A percentile compares a stretch with the other conserved stretches of the same genome.
These are phyloP conservation scores for Cheilosia vernalis DNA, from an alignment of 2,888 invertebrate species.

Conservation along the genomic window DNA sequence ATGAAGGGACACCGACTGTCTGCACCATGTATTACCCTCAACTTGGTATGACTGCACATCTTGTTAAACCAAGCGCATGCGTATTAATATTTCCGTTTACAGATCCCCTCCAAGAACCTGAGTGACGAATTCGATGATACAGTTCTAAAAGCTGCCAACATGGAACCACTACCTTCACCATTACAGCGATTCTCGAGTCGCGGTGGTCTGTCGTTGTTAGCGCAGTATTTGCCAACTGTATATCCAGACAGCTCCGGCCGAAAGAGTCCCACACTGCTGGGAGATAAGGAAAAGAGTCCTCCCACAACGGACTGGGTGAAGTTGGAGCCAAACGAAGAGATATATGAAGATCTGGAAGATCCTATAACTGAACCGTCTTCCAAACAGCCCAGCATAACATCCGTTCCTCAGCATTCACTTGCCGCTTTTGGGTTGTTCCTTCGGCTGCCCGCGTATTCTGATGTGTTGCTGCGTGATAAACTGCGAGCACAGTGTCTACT, in stretches of 20 bases:
- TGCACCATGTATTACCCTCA: slow-evolving; percentile 83
- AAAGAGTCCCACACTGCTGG: slow-evolving; percentile 84
- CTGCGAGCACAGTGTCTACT: slow-evolving; percentile 93
- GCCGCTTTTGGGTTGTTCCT: slow-evolving; percentile 95
- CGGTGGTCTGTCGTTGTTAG: slow-evolving; percentile 94
- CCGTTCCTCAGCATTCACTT: slow-evolving; percentile 94
- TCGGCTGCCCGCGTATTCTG: slow-evolving; percentile 95
- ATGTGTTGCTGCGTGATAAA: slow-evolving; percentile 92
- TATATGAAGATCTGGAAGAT: slow-evolving; percentile 87
- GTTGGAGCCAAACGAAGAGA: slow-evolving; percentile 86
- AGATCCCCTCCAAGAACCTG: slow-evolving; percentile 76
- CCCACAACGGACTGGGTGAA: slow-evolving; percentile 83
- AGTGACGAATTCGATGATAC: slow-evolving; percentile 77
- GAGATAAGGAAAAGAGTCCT: slow-evolving; percentile 83
- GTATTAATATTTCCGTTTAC: background rate
- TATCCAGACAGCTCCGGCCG: slow-evolving; percentile 90
- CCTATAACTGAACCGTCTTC: slow-evolving; percentile 84
- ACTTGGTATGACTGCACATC: slow-evolving; percentile 77
- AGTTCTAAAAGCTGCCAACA: slow-evolving; percentile 80
- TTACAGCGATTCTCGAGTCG: slow-evolving; percentile 94
- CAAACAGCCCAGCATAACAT: slow-evolving; percentile 85
- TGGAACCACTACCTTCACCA: slow-evolving; percentile 84
- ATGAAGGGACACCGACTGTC: slow-evolving; percentile 84
- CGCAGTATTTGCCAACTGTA: slow-evolving; percentile 94
- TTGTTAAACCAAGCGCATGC: background rate